A percentile compares a stretch with the other conserved stretches of the same genome.
phyloP scores from a whole-genome alignment of 2,797 vertebrate genomes.

The Danio choprae region DNA sequence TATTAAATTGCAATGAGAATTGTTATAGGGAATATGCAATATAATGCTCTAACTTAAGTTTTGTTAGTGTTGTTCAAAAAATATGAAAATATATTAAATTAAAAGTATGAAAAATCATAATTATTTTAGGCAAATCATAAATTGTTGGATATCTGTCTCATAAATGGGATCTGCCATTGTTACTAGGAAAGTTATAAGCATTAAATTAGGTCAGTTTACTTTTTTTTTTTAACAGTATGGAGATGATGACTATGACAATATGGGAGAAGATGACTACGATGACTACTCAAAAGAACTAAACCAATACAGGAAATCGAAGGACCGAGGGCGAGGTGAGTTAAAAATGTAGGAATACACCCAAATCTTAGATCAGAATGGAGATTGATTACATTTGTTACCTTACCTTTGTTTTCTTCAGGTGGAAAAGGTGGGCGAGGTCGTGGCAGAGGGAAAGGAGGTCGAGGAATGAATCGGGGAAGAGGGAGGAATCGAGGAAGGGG shows the following conservation, averaged over 20 bases:
- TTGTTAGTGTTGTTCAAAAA: background rate
- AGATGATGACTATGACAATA: constrained; percentile 86
- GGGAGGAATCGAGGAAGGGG: constrained; percentile 77
- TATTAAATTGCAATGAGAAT: background rate
- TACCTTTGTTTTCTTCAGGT: constrained; percentile 62
- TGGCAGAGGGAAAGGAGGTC: constrained; percentile 70
- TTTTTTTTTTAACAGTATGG: constrained; percentile 72
- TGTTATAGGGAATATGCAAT: background rate
- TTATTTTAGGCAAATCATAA: background rate
- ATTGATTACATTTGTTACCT: background rate
- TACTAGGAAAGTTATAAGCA: background rate
- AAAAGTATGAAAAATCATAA: background rate
- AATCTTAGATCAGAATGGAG: background rate
- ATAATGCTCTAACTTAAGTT: background rate
- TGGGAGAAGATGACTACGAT: constrained; percentile 88
- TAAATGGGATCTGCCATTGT: background rate
- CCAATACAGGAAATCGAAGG: constrained; percentile 89
- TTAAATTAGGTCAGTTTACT: background rate
- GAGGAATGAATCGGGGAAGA: constrained; percentile 78
- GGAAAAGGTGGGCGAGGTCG: constrained; percentile 76
- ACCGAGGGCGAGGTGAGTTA: constrained; percentile 83
- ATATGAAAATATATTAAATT: no score
- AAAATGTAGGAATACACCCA: background rate
- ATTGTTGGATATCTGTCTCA: background rate
- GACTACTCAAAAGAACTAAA: constrained; percentile 90